Evolutionary conservation across 2,797 vertebrate species (phyloP).

Genomic region (Sebastes vulpes): DNA sequence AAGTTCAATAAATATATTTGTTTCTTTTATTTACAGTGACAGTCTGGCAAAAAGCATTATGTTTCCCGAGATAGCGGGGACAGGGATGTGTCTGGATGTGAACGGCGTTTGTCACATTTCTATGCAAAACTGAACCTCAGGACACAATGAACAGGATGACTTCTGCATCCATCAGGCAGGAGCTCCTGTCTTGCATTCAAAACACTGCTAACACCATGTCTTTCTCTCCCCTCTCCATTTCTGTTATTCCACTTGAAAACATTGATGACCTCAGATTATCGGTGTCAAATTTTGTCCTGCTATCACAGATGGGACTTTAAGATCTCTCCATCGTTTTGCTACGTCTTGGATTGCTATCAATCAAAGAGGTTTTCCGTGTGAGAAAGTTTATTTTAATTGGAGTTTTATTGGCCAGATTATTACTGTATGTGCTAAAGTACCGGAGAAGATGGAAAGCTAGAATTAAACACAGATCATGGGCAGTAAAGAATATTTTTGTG

Average conservation of each 20-base stretch:
- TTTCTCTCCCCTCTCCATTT: background rate
- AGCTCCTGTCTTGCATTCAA: conserved; percentile 31
- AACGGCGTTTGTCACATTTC: conserved; percentile 41
- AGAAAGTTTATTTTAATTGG: background rate
- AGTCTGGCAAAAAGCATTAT: background rate
- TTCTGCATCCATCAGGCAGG: conserved; percentile 32
- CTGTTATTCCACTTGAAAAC: conserved; percentile 9
- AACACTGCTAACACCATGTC: conserved; percentile 6
- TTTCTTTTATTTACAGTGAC: conserved; percentile 25
- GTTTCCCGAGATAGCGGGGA: background rate
- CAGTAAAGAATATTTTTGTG: background rate
- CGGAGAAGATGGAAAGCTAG: background rate
- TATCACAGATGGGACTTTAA: conserved; percentile 1
- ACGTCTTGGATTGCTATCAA: background rate
- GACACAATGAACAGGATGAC: conserved; percentile 45
- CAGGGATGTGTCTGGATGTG: background rate
- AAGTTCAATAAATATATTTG: background rate
- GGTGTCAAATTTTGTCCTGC: background rate
- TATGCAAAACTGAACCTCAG: conserved; percentile 41
- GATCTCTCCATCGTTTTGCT: background rate
- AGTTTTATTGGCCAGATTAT: background rate
- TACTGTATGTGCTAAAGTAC: background rate
- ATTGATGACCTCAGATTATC: conserved; percentile 2
- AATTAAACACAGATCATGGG: background rate
- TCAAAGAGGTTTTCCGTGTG: background rate